These are phyloP conservation scores for Hyles vespertilio DNA, from an alignment of 1,140 invertebrate genomes.

Conservation along the genomic window DNA sequence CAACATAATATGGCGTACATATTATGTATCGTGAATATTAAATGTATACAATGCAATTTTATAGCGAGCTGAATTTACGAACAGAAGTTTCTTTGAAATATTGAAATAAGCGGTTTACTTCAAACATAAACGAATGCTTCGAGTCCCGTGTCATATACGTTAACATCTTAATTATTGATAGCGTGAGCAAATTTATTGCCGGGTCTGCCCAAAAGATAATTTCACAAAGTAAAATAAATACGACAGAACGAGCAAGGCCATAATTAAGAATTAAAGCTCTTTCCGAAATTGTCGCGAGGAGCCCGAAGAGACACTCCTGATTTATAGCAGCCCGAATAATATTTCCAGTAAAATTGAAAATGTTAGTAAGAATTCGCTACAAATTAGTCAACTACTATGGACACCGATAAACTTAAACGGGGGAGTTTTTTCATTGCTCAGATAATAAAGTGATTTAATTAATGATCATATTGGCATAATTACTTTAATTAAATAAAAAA, in stretches of 20 bases:
- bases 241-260: conserved; percentile 41
- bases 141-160: conserved; percentile 22
- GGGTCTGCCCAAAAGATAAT: conserved; percentile 32
- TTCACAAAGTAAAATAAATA: conserved; percentile 56
- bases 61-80: no score
- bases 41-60: no score
- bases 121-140: conserved; percentile 18
- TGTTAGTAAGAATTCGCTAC: conserved; percentile 32
- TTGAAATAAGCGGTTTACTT: conserved; percentile 9
- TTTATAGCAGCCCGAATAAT: conserved; percentile 50
- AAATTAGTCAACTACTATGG: conserved; percentile 42
- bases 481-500: background rate
- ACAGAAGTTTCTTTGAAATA: conserved; percentile 2
- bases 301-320: conserved; percentile 35
- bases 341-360: conserved; percentile 49
- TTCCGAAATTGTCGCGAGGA: conserved; percentile 44
- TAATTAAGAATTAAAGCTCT: conserved; percentile 65
- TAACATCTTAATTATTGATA: conserved; percentile 54
- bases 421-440: background rate
- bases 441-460: background rate
- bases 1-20: no score
- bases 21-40: no score
- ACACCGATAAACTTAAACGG: background rate
- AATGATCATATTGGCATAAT: background rate
- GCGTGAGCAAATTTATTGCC: conserved; percentile 51